Base-by-base conservation (phyloP, 2,797 vertebrate species). In the Lagodon rhomboides region DNA sequence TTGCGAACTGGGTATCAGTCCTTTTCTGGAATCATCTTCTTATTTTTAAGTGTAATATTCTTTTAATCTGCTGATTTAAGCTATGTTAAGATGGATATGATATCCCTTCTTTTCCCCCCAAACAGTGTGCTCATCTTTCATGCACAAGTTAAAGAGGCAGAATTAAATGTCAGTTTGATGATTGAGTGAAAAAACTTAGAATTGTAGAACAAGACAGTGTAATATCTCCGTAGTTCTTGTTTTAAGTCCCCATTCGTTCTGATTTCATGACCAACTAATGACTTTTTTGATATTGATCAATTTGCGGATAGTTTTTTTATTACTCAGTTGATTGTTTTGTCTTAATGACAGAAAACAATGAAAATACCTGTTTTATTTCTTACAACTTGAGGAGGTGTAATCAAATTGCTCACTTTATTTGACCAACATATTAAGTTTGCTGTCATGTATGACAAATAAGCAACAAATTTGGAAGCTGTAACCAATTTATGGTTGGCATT, bases 1-100 rank as follows among this genome's bases (percentile, higher is more conserved):
- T 30, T 50, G 17, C 12, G 20, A 60, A 25, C 41, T 60, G 17
- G 2, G 22, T 47, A 56, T 46, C 47, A 23, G 20, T 46, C 30
- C 3, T 25, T 22, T 71, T 34, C 8, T 22, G 27, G 10, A 75
- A 64, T 30, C 12, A 51, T 53, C 18, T 15, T 49, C 9, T 56
- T 47, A 23, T 27, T 27, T 62, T 56, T 59, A 15, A 20, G 23
- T 50, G 50, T 43, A 61, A 34, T 3, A 30, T 62, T 16, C 17
- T 41, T 3, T 77, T 18, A 47, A n/a, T 46, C 30, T 66, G 46
- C 38, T 46, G 11, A 46, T 77, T 65, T 43, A 49, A 16, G 23
- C 15, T 34, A 27, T 46, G 16, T n/a, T 47, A 12, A 30, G 13
- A 13, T 49, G 22, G 2, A 4, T 20, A 68, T 30, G 27, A 72